These are phyloP conservation scores for Benthosema pterotum DNA, from an alignment of 2,797 vertebrate species.

Conservation along the genomic window DNA sequence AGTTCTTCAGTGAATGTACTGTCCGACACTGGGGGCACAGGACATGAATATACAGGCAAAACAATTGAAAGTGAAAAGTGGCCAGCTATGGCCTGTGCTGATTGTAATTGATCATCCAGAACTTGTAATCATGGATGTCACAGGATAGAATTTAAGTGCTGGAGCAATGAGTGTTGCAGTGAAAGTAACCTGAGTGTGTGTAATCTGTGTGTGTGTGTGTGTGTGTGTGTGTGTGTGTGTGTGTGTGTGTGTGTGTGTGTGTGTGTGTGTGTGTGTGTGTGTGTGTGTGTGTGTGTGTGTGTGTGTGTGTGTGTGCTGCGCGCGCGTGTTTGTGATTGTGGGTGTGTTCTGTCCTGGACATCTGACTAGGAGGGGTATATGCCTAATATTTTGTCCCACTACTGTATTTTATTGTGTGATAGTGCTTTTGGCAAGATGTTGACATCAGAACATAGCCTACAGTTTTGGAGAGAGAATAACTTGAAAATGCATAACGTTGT, in stretches of 20 bases:
- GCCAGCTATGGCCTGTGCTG: slow-evolving; percentile 32
- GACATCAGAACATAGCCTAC: too few species aligned
- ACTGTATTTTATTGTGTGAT: not conserved
- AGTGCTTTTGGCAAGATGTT: too few species aligned
- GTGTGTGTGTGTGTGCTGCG: not conserved
- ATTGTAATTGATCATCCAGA: slow-evolving; percentile 55
- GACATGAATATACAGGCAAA: slow-evolving; percentile 46
- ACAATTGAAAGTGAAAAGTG: slow-evolving; percentile 43
- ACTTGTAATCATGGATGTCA: slow-evolving; percentile 52
- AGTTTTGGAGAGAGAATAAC: too few species aligned
- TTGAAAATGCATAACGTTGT: too few species aligned
- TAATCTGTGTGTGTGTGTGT: slow-evolving; percentile 20
- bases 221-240: slow-evolving; percentile 19
- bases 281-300: not conserved
- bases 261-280: not conserved
- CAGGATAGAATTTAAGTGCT: slow-evolving; percentile 42
- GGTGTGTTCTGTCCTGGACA: not conserved
- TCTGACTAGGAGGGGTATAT: not conserved
- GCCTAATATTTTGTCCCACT: slow-evolving; percentile 10
- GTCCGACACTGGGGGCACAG: too few species aligned
- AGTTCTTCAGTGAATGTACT: too few species aligned
- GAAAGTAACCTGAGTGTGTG: slow-evolving; percentile 29
- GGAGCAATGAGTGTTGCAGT: slow-evolving; percentile 35
- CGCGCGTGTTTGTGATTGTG: too few species aligned
- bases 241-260: not conserved